Evolutionary conservation across 2,888 invertebrate genomes (phyloP).

Genomic region (Clanis bilineata): DNA sequence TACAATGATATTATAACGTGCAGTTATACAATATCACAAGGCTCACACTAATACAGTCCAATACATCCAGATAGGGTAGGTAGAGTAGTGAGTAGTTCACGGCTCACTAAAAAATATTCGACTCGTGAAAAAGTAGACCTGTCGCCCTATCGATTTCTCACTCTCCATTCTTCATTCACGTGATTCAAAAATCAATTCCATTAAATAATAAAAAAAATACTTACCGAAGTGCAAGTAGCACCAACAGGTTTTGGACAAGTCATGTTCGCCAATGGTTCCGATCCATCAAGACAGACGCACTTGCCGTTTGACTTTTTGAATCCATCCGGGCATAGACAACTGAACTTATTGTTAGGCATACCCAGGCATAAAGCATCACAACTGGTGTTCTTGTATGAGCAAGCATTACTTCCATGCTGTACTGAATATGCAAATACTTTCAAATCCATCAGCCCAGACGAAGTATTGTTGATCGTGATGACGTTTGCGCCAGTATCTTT

Average conservation of each 20-base stretch:
- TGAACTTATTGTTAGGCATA: constrained; percentile 84
- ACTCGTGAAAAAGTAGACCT: too few relatives aligned
- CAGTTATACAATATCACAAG: too few relatives aligned
- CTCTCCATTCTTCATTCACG: too few relatives aligned
- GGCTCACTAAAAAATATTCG: too few relatives aligned
- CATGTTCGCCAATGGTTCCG: constrained; percentile 84
- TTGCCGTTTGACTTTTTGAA: constrained; percentile 78
- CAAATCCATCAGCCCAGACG: constrained; percentile 90
- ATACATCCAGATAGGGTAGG: too few relatives aligned
- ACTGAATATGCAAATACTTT: constrained; percentile 89
- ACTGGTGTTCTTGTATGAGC: constrained; percentile 80
- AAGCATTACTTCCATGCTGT: constrained; percentile 89
- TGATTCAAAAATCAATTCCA: too few relatives aligned
- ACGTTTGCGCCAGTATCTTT: constrained; percentile 88
- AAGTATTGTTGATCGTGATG: constrained; percentile 81
- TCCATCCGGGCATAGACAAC: constrained; percentile 92
- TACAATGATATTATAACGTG: too few relatives aligned
- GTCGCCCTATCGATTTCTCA: too few relatives aligned
- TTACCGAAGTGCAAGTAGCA: constrained; percentile 80
- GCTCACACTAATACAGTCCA: too few relatives aligned
- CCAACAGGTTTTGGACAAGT: constrained; percentile 85
- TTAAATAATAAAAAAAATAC: constrained; percentile 34
- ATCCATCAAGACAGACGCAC: constrained; percentile 90
- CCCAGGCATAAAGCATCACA: constrained; percentile 92
- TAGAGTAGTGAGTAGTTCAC: too few relatives aligned